Percentiles rank a stretch among this genome's conserved stretches.
phyloP scores from a whole-genome alignment of 2,888 invertebrate genomes.

The Drosophila incognita region DNA sequence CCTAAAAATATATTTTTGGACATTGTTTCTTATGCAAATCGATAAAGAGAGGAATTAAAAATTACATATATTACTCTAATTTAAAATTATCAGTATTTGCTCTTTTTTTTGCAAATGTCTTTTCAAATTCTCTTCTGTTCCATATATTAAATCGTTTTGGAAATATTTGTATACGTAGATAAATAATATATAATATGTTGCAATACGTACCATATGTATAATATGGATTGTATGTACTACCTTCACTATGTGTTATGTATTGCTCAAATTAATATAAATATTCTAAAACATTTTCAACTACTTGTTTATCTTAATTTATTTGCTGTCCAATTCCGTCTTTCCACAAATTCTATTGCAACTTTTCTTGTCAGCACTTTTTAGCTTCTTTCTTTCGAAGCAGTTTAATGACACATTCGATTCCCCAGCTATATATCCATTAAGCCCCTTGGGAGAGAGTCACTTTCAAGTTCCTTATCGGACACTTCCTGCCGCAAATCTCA shows the following conservation, averaged over 20 bases:
- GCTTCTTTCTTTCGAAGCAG: conserved; percentile 13
- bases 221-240: background rate
- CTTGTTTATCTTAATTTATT: conserved; percentile 10
- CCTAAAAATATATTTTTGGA: conserved; percentile 8
- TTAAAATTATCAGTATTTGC: conserved; percentile 3
- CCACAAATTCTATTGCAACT: conserved; percentile 4
- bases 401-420: conserved; percentile 33
- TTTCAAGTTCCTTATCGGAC: conserved; percentile 52
- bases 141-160: background rate
- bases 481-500: conserved; percentile 73
- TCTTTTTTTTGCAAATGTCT: background rate
- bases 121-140: background rate
- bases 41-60: conserved; percentile 9
- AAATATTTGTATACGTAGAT: background rate
- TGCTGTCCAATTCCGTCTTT: conserved; percentile 11
- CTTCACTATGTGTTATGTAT: background rate
- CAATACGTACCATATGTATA: background rate
- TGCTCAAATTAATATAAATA: background rate
- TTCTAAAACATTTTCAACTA: background rate
- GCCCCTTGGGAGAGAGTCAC: conserved; percentile 18
- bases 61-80: background rate
- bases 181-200: background rate
- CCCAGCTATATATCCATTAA: conserved; percentile 21
- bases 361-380: background rate
- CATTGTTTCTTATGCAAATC: conserved; percentile 7